Evolutionary conservation across 2,113 vertebrate species (phyloP).

Genomic region (Leptobrachium leishanense): DNA sequence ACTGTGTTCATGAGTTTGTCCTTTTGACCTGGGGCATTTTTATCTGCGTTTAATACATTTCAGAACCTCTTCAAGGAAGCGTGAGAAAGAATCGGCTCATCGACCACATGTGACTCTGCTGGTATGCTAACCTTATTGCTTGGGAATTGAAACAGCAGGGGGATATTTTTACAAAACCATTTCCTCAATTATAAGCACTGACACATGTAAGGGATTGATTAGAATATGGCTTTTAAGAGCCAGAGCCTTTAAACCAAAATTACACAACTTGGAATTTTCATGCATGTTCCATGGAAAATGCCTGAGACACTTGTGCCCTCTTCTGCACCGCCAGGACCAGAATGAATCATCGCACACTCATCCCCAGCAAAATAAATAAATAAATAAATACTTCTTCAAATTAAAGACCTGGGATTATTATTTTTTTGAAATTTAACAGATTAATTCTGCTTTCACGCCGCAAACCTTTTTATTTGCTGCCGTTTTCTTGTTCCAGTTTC

Average conservation of each 20-base stretch:
- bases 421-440: constrained; percentile 10
- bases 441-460: constrained; percentile 20
- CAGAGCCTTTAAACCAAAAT: not conserved
- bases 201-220: constrained; percentile 46
- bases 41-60: constrained; percentile 13
- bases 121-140: constrained; percentile 16
- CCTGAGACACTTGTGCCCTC: constrained; percentile 15
- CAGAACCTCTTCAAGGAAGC: constrained; percentile 18
- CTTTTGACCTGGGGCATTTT: constrained; percentile 17
- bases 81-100: constrained; percentile 43
- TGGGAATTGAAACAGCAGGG: constrained; percentile 12
- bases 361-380: not conserved
- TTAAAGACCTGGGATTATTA: constrained; percentile 12
- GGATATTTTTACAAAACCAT: constrained; percentile 22
- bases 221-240: rapidly evolving
- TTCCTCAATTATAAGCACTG: not conserved
- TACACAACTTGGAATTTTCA: constrained; percentile 6
- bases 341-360: constrained; percentile 19
- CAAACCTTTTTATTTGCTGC: constrained; percentile 21
- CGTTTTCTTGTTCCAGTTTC: constrained; percentile 7
- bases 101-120: not conserved
- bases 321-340: not conserved
- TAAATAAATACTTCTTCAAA: not conserved
- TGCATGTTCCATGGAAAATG: constrained; percentile 16
- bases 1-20: constrained; percentile 2